Conservation (phyloP, 2,888 invertebrate species). For the Brachyptera risi region DNA sequence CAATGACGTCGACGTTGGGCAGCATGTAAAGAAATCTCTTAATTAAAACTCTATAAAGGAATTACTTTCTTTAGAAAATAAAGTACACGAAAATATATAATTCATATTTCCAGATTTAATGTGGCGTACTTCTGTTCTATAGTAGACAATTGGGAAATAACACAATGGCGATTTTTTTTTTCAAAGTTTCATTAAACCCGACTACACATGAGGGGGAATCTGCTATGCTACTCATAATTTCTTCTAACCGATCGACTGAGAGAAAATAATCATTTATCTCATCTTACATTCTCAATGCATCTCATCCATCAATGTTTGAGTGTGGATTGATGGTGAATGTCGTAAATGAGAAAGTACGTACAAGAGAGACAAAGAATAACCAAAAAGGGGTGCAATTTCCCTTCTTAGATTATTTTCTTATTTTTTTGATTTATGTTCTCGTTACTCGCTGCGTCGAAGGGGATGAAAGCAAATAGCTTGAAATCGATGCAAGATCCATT, state of each 20-base stretch:
- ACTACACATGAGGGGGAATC: constrained; percentile 5
- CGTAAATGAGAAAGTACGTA: neutral
- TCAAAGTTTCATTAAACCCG: neutral
- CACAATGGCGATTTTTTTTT: neutral
- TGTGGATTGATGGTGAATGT: constrained; percentile 24
- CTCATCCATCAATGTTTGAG: constrained; percentile 24
- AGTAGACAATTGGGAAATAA: neutral
- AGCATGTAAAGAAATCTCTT: too few species aligned
- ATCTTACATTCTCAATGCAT: constrained; percentile 24
- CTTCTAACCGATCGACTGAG: constrained; percentile 15
- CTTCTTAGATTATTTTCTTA: constrained; percentile 13
- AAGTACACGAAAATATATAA: too few species aligned
- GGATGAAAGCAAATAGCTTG: constrained; percentile 21
- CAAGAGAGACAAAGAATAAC: constrained; percentile 22
- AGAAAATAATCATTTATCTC: constrained; percentile 22
- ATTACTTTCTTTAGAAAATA: too few species aligned
- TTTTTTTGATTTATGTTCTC: constrained; percentile 26
- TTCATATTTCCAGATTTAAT: too few species aligned
- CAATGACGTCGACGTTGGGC: too few species aligned
- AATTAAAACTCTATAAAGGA: too few species aligned
- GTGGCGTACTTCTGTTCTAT: too few species aligned
- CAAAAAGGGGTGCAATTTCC: constrained; percentile 19
- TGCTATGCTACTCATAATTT: constrained; percentile 16
- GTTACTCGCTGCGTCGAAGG: neutral
- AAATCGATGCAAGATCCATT: constrained; percentile 27